These are phyloP conservation scores for Chiloscyllium punctatum DNA, from an alignment of 2,797 vertebrate species.

Conservation along the genomic window DNA sequence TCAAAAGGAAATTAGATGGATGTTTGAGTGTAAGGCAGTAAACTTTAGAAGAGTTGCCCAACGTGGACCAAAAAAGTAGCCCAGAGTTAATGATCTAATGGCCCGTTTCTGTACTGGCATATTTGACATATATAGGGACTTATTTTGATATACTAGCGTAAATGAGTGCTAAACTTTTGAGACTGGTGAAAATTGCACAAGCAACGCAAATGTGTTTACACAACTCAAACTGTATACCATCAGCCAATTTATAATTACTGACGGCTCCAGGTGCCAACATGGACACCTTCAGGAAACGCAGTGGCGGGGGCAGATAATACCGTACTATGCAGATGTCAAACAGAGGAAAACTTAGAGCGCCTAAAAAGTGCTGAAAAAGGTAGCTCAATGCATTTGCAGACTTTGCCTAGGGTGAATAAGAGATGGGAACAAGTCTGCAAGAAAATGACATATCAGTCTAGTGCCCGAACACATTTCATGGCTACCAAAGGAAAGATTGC, in stretches of 20 bases:
- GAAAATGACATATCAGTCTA: not conserved
- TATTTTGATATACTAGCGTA: not conserved
- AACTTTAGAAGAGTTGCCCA: not conserved
- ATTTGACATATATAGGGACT: not conserved
- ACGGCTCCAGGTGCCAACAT: not conserved
- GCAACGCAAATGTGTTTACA: not conserved
- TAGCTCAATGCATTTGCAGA: not conserved
- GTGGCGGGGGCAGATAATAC: not conserved
- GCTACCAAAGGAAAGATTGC: not conserved
- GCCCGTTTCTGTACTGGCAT: not conserved
- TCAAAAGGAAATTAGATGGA: not conserved
- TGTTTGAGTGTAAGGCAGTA: not conserved
- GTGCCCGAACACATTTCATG: not conserved
- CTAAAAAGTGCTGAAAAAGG: not conserved
- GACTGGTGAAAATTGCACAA: not conserved
- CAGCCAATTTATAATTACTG: not conserved
- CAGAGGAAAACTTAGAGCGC: not conserved
- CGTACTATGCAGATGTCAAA: not conserved
- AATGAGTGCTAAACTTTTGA: not conserved
- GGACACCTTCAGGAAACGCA: not conserved
- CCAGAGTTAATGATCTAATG: not conserved
- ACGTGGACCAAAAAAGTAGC: not conserved
- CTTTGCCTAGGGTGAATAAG: not conserved
- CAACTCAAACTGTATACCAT: not conserved
- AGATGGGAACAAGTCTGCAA: not conserved